Percentiles rank a stretch among this genome's conserved stretches.
Conservation (phyloP, 2,888 invertebrate genomes). For the Autographa gamma region DNA sequence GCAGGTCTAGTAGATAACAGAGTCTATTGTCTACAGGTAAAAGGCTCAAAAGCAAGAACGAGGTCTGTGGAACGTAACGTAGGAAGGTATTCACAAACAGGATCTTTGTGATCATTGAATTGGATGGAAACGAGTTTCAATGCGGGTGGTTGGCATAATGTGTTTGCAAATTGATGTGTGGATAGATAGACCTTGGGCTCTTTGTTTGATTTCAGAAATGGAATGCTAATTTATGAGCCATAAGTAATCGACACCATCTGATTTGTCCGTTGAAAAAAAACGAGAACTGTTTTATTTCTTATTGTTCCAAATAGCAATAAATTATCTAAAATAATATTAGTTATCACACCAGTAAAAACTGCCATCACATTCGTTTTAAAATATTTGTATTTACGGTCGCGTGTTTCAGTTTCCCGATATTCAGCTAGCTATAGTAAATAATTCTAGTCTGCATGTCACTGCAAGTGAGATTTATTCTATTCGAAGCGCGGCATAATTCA, state of each 20-base stretch:
- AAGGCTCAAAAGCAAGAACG: constrained; percentile 18
- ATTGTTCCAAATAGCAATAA: background rate
- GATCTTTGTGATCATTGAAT: constrained; percentile 20
- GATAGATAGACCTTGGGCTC: background rate
- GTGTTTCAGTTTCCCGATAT: background rate
- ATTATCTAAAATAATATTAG: too few relatives aligned
- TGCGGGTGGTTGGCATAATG: constrained; percentile 1
- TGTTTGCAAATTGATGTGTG: constrained; percentile 3
- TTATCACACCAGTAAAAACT: too few relatives aligned
- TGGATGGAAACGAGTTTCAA: constrained; percentile 8
- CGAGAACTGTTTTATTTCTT: background rate
- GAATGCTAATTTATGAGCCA: background rate
- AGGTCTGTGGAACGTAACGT: constrained; percentile 22
- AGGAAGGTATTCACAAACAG: constrained; percentile 9
- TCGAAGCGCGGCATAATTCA: background rate
- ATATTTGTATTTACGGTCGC: background rate
- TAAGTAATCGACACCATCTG: background rate
- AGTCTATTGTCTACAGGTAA: constrained; percentile 13
- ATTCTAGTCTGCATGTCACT: constrained; percentile 1
- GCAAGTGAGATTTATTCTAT: constrained; percentile 6
- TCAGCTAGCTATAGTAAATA: background rate
- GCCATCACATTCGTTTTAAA: background rate
- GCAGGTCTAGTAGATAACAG: constrained; percentile 28
- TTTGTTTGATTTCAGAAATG: background rate
- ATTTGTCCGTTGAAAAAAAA: background rate